Base-by-base conservation (phyloP, 2,113 vertebrate species). In the Myiozetetes cayanensis region DNA sequence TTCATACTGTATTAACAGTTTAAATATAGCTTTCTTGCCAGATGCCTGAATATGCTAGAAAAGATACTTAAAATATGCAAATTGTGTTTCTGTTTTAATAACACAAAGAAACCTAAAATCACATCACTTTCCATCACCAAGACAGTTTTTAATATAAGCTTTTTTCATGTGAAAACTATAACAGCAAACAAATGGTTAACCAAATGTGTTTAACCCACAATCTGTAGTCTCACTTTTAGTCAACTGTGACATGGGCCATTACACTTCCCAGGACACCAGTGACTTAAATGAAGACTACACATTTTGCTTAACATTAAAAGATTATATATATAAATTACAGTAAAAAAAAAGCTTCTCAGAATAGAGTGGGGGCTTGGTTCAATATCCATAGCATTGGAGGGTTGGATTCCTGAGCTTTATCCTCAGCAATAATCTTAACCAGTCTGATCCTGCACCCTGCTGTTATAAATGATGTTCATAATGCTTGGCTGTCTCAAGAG, bases 171-270 rank as follows among this genome's bases (percentile, higher is more conserved):
- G 97, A 98, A 98, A 97, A 94, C 95, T 82, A 39, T 33, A 84
- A 95, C 91, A 96, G 98, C 97, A 97, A 97, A 97, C 96, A 98
- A 97, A 98, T 97, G 97, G 98, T 98, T 98, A 98, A 97, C 96
- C 94, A 93, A 97, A 89, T 84, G 72, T 71, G 68, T 94, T 97
- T 96, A 96, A 97, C 92, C 67, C 96, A 90, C 90, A 96, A 91
- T 67, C 76, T 90, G n/a, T 30, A 92, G 87, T 98, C 96, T 98
- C 96, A 52, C 44, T 98, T 97, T 98, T 97, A 98, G 96, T 98
- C 97, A 98, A 10, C 86, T 75, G 79, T 85, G 92, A 95, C 84
- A 97, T 19, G 88, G 83, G 75, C 84, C 95, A 96, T 96, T 97
- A 96, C 92, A 96, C 91, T 96, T 97, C 78, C 94, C 96, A 96